Conservation (phyloP, 1,140 invertebrate species). For the Cydia amplana region DNA sequence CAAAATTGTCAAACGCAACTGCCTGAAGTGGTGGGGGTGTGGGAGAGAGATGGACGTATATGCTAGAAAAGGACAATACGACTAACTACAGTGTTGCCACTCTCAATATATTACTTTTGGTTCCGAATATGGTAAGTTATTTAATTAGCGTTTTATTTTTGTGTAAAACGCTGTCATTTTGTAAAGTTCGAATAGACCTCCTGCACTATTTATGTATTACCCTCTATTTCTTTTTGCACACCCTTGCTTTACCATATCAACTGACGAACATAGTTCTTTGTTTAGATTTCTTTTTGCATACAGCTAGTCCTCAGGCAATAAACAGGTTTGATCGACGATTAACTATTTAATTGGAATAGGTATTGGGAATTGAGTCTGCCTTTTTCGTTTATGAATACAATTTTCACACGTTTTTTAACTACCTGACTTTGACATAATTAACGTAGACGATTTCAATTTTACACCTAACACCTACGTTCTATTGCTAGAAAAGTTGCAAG, state of each 20-base stretch:
- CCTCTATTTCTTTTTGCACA: not conserved
- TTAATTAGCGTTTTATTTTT: too few relatives aligned
- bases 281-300: constrained; percentile 19
- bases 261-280: not conserved
- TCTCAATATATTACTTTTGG: too few relatives aligned
- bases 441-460: not conserved
- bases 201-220: not conserved
- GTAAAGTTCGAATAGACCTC: not conserved
- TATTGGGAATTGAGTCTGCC: not conserved
- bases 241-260: not conserved
- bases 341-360: constrained; percentile 10
- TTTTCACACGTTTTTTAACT: constrained; percentile 11
- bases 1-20: too few relatives aligned
- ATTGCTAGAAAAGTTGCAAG: not conserved
- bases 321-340: constrained; percentile 7
- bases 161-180: too few relatives aligned
- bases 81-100: too few relatives aligned
- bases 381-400: constrained; percentile 5
- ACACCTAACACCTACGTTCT: not conserved
- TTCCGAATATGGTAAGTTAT: too few relatives aligned
- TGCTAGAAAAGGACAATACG: too few relatives aligned
- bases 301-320: not conserved
- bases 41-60: too few relatives aligned
- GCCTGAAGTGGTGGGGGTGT: too few relatives aligned
- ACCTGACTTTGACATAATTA: constrained; percentile 6